These are phyloP conservation scores for Rhopalosiphum nymphaeae DNA, from an alignment of 2,888 invertebrate genomes.

Conservation along the genomic window DNA sequence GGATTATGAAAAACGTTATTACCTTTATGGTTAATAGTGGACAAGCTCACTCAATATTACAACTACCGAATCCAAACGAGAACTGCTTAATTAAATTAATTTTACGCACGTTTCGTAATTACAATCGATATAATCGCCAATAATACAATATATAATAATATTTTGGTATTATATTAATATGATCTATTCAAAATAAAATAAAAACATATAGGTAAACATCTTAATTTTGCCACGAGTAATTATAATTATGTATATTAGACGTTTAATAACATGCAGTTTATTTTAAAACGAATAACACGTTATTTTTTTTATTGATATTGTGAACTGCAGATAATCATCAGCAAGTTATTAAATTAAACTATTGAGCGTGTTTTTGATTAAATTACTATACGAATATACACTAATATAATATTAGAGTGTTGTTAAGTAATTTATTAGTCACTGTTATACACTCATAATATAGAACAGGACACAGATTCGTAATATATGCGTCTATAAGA, in stretches of 20 bases:
- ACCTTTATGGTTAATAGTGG: neutral
- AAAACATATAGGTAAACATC: neutral
- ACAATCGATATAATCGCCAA: neutral
- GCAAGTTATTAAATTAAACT: neutral
- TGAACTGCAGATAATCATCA: neutral
- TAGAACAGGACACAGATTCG: neutral
- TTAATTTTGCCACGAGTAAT: neutral
- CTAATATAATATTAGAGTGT: neutral
- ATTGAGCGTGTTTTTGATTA: neutral
- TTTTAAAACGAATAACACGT: neutral
- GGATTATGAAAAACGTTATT: neutral
- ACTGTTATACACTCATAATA: neutral
- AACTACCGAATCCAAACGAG: neutral
- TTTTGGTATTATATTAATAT: neutral
- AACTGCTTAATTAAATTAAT: neutral
- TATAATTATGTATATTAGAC: neutral
- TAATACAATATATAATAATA: neutral
- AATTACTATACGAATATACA: neutral
- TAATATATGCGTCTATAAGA: neutral
- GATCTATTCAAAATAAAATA: neutral
- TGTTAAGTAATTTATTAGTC: neutral
- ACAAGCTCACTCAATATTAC: neutral
- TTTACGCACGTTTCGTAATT: neutral
- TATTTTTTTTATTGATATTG: neutral
- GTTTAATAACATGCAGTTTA: neutral